A percentile compares a stretch with the other conserved stretches of the same genome.
Evolutionary conservation across 2,113 vertebrate species (phyloP).

Genomic region (Anolis sagrei): DNA sequence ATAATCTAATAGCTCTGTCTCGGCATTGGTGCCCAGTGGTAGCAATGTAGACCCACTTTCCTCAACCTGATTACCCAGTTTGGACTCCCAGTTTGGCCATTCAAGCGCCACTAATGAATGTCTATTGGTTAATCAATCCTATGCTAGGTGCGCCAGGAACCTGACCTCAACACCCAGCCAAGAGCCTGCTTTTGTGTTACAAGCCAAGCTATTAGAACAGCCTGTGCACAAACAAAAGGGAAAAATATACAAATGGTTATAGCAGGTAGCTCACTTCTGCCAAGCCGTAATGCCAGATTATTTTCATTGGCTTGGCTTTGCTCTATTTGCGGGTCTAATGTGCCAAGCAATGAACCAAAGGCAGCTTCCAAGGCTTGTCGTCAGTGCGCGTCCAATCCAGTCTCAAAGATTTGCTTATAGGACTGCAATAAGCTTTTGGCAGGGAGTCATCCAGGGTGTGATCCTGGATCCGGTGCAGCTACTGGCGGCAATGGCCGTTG

Average conservation of each 20-base stretch:
- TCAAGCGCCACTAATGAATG: not conserved
- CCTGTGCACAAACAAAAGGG: constrained; percentile 39
- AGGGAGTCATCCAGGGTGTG: not conserved
- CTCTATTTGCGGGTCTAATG: constrained; percentile 44
- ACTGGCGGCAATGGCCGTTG: not conserved
- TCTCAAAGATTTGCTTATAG: constrained; percentile 43
- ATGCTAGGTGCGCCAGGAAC: constrained; percentile 45
- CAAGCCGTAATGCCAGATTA: constrained; percentile 51
- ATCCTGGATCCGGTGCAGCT: not conserved
- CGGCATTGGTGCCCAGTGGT: not conserved
- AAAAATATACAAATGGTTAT: constrained; percentile 63
- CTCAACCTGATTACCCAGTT: not conserved
- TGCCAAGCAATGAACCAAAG: constrained; percentile 36
- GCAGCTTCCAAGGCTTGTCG: constrained; percentile 56
- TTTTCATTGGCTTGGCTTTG: constrained; percentile 47
- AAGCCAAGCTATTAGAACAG: constrained; percentile 54
- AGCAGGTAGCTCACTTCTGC: constrained; percentile 58
- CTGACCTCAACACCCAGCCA: constrained; percentile 33
- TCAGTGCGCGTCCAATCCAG: not conserved
- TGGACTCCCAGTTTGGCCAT: not conserved
- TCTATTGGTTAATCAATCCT: not conserved
- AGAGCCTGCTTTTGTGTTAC: constrained; percentile 55
- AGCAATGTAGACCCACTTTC: not conserved
- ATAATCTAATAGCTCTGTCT: not conserved
- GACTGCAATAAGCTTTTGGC: constrained; percentile 49